Evolutionary conservation across 2,888 invertebrate genomes (phyloP), one percentile per base, ranked within the genome.

Genomic region (Carabus problematicus): DNA sequence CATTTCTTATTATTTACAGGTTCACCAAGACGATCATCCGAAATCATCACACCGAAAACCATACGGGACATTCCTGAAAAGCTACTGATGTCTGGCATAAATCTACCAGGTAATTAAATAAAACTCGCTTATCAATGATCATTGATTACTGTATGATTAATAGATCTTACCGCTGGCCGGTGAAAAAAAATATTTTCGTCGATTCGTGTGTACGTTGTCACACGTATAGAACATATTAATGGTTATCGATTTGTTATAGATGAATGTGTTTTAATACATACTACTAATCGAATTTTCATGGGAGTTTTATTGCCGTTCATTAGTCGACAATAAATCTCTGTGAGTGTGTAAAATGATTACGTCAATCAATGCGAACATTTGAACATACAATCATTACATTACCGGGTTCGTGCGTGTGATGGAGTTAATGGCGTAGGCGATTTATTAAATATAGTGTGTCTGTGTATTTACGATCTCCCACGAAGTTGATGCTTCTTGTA

Each of bases 1-100:
- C 19, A 49, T 70, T n/a, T 64, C 64, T 69, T 67, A 64, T 73
- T 80, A 69, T 67, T 81, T 85, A 59, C 80, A 85, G 85, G 83
- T 68, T 79, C 79, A 8, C 71, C 74, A 69, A 84, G 82, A 77
- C 82, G 82, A 76, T 76, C 78, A 71, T 78, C 83, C 72, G 85
- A 85, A 74, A 81, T 86, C 67, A 80, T 84, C 74, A 83, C 85
- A 73, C 89, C 89, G 72, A 86, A 85, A 78, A 85, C 85, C 73
- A 88, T 90, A 77, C 83, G 84, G 71, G 89, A 90, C 76, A 80
- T 90, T 75, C 86, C 89, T 70, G 89, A 89, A 79, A 87, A 87
- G 77, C 83, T 88, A 72, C 82, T 90, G 73, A 85, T 86, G 82
- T 88, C 88, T 72, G 89, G 90, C 75, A 86, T 90, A 76, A 87